phyloP scores from a whole-genome alignment of 2,888 invertebrate species.

The Emmelina monodactyla region DNA sequence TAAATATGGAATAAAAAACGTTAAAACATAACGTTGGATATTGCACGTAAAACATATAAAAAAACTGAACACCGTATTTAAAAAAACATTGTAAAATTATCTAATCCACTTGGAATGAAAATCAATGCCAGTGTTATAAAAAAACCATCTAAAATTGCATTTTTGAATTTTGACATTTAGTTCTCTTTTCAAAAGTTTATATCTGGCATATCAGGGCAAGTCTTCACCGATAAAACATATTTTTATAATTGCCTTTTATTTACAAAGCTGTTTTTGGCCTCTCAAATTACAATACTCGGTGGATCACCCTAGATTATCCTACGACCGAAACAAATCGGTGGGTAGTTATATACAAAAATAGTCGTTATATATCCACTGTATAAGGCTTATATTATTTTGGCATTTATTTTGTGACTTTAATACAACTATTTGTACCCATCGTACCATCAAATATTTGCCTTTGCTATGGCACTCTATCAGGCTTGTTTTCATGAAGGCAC shows the following conservation, averaged over 20 bases:
- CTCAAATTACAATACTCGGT: conserved; percentile 49
- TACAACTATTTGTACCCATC: conserved; percentile 51
- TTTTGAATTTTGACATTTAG: neutral
- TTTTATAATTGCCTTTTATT: conserved; percentile 30
- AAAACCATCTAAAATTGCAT: neutral
- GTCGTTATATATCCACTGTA: conserved; percentile 26
- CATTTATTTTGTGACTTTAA: conserved; percentile 61
- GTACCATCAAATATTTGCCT: conserved; percentile 23
- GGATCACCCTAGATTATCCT: conserved; percentile 27
- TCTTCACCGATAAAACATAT: conserved; percentile 6
- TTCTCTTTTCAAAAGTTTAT: neutral
- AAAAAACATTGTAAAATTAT: neutral
- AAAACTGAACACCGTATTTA: neutral
- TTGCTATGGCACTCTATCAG: conserved; percentile 39
- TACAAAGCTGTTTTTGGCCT: conserved; percentile 60
- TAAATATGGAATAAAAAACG: conserved; percentile 13
- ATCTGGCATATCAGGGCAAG: conserved; percentile 1
- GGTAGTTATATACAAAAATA: conserved; percentile 48
- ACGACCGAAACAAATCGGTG: conserved; percentile 51
- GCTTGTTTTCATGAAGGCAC: conserved; percentile 32
- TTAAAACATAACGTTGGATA: conserved; percentile 24
- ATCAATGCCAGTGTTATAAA: neutral
- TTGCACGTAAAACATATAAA: conserved; percentile 25
- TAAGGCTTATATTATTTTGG: conserved; percentile 47
- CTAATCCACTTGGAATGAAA: conserved; percentile 3